Evolutionary conservation across 2,797 vertebrate species (phyloP), one percentile per base, ranked within the genome.

Genomic region (Geotrypetes seraphini): DNA sequence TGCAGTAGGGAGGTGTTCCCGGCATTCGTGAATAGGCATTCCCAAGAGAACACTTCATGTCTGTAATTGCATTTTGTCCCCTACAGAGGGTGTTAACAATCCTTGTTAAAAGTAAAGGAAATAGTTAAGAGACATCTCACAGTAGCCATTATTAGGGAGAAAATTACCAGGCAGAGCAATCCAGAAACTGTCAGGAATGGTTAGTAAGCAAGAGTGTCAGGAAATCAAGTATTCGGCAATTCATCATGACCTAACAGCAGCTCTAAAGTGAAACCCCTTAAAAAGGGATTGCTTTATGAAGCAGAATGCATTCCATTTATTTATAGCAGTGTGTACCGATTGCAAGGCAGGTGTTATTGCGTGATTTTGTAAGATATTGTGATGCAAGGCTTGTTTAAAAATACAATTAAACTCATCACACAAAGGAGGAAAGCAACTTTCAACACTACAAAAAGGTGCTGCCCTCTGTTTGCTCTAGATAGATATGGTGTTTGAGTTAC

Each of bases 81-180:
- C 92, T 95, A 96, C 90, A 96, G 94, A 94, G 92, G 91, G 91
- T 90, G 91, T 95, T 94, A 87, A 90, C 89, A 86, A 89, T 89
- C 85, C 84, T 91, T 89, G 87, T 89, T 90, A 91, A 90, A 89
- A 83, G 76, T 75, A 74, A 70, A 74, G 73, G 63, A 73, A 81
- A 56, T 73, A 66, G 71, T 78, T 78, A 70, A 52, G 68, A 79
- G 73, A 79, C 79, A 82, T 83, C 84, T 90, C 88, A 83, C 75
- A 86, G 78, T 85, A 89, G 86, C 89, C 88, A 90, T 96, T 92
- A 97, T 88, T 87, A 86, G 74, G 60, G 73, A 79, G 78, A 86
- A 93, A 96, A 94, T 95, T 89, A 91, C 88, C 76, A 86, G 88
- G 84, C 86, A 90, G 85, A 71, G 83, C 90, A 92, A 95, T 92